Conservation (phyloP, 2,113 vertebrate species). For the Cynoglossus semilaevis region DNA sequence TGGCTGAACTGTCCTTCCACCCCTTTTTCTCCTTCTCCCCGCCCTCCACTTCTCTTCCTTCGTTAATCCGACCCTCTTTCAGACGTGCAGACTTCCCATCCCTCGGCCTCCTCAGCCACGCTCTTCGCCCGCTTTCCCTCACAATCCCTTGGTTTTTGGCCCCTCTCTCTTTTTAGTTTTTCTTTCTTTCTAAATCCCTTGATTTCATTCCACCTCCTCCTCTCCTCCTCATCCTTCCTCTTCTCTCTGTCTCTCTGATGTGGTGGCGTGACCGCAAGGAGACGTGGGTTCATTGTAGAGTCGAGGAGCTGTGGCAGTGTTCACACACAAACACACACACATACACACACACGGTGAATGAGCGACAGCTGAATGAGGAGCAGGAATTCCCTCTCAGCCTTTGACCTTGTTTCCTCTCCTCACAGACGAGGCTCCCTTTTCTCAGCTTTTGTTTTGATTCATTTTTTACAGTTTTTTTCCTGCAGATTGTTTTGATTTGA, state of each 20-base stretch:
- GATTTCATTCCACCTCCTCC: background rate
- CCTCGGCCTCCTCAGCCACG: constrained; percentile 59
- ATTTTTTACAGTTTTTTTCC: constrained; percentile 5
- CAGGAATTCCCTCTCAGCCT: constrained; percentile 73
- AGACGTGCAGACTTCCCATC: constrained; percentile 52
- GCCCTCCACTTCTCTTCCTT: constrained; percentile 24
- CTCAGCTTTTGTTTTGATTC: constrained; percentile 39
- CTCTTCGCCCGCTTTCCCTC: constrained; percentile 64
- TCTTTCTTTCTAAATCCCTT: background rate
- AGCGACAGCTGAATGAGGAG: constrained; percentile 67
- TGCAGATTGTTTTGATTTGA: background rate
- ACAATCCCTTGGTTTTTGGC: constrained; percentile 41
- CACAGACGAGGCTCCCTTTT: constrained; percentile 19
- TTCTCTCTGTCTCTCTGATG: constrained; percentile 49
- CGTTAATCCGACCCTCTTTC: constrained; percentile 61
- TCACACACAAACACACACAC: constrained; percentile 40
- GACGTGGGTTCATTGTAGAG: constrained; percentile 68
- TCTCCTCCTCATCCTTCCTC: background rate
- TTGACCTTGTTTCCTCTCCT: constrained; percentile 66
- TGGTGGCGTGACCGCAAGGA: constrained; percentile 66
- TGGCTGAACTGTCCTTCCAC: constrained; percentile 62
- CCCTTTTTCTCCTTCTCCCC: too few relatives aligned
- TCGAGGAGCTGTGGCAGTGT: constrained; percentile 58
- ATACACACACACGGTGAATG: constrained; percentile 51
- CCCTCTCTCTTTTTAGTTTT: constrained; percentile 20